phyloP scores from a whole-genome alignment of 2,797 vertebrate genomes.

The Paramormyrops hopkinsi region DNA sequence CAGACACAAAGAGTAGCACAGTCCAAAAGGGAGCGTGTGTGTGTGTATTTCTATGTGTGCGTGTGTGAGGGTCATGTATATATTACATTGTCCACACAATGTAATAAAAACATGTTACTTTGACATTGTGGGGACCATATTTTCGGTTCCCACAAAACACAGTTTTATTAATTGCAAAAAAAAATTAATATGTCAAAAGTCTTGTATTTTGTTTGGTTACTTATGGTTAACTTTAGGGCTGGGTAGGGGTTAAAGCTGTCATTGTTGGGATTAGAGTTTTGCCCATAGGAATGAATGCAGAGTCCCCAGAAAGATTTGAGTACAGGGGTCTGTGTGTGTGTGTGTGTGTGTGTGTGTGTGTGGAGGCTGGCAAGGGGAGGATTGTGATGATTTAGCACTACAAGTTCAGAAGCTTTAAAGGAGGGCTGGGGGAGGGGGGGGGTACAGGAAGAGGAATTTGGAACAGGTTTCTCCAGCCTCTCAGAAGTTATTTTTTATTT shows the following conservation, averaged over 20 bases:
- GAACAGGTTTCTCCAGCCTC: conserved; percentile 35
- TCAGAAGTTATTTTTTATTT: background rate
- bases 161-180: background rate
- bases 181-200: background rate
- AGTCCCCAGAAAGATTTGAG: background rate
- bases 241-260: background rate
- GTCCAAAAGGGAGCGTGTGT: conserved; percentile 47
- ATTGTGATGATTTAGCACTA: conserved; percentile 46
- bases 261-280: background rate
- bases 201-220: background rate
- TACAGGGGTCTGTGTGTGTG: background rate
- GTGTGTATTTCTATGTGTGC: background rate
- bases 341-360: background rate
- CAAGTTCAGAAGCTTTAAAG: conserved; percentile 69
- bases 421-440: conserved; percentile 34
- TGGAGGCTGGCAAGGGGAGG: background rate
- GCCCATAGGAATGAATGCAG: background rate
- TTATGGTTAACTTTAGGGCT: background rate
- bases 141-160: background rate
- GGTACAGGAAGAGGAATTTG: conserved; percentile 40
- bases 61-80: background rate
- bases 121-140: background rate
- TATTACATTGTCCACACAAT: background rate
- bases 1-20: conserved; percentile 74
- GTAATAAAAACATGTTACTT: background rate